Evolutionary conservation across 2,888 invertebrate genomes (phyloP).

Genomic region (Selenia dentaria): DNA sequence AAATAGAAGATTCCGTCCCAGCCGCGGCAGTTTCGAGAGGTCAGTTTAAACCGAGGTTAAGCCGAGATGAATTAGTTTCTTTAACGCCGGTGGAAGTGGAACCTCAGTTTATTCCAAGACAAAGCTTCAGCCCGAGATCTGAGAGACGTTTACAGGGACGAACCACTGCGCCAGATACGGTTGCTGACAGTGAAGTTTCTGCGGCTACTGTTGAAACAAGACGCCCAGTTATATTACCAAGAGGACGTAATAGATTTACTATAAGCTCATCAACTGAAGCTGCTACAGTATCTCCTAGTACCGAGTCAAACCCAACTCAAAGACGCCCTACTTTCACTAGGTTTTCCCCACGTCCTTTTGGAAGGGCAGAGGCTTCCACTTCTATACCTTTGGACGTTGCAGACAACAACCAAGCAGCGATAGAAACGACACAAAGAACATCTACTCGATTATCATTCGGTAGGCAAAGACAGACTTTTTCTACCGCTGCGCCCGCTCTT

Average conservation of each 20-base stretch:
- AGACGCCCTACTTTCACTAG: conserved; percentile 66
- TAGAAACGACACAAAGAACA: conserved; percentile 51
- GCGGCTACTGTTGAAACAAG: conserved; percentile 69
- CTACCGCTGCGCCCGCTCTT: conserved; percentile 38
- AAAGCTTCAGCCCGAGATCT: conserved; percentile 41
- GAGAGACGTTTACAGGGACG: conserved; percentile 50
- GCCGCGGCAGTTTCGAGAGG: conserved; percentile 69
- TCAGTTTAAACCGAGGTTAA: conserved; percentile 59
- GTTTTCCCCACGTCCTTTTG: conserved; percentile 75
- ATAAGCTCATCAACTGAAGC: conserved; percentile 55
- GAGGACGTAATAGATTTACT: conserved; percentile 67
- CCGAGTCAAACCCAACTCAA: conserved; percentile 46
- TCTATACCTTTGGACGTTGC: conserved; percentile 36
- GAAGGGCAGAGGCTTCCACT: conserved; percentile 44
- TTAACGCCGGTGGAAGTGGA: conserved; percentile 79
- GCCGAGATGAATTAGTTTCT: conserved; percentile 79
- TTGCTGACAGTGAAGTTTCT: conserved; percentile 68
- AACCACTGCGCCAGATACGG: conserved; percentile 51
- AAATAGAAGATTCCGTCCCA: conserved; percentile 61
- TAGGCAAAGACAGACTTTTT: conserved; percentile 48
- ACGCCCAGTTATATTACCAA: conserved; percentile 57
- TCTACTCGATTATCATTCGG: conserved; percentile 59
- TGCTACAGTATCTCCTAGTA: conserved; percentile 38
- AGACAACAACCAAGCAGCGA: conserved; percentile 40
- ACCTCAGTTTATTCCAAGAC: conserved; percentile 53